These are phyloP conservation scores for Olivierus martensii DNA, from an alignment of 1,140 invertebrate genomes.

Conservation along the genomic window DNA sequence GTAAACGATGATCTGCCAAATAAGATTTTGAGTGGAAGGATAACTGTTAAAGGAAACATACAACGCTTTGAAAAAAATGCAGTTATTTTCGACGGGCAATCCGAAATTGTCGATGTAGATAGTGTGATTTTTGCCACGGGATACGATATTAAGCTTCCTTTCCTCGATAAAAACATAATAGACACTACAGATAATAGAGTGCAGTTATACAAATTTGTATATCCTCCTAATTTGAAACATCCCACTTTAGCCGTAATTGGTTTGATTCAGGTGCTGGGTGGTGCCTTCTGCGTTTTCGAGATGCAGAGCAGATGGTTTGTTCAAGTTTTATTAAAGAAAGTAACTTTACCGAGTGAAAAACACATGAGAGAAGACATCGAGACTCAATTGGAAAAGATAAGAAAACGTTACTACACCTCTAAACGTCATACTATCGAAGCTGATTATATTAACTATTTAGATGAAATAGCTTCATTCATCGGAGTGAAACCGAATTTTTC, in stretches of 20 bases:
- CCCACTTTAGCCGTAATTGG: conserved; percentile 37
- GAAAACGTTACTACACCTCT: conserved; percentile 22
- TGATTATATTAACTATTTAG: conserved; percentile 28
- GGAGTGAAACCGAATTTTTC: conserved; percentile 27
- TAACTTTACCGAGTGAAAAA: no score
- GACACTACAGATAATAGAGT: conserved; percentile 27
- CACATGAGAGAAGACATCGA: no score
- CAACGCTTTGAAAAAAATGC: conserved; percentile 24
- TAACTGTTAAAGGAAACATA: conserved; percentile 31
- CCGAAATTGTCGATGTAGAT: conserved; percentile 20
- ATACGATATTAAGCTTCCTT: conserved; percentile 31
- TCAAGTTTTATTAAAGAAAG: no score
- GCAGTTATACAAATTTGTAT: conserved; percentile 34
- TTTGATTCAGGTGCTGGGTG: conserved; percentile 35
- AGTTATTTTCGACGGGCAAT: conserved; percentile 26
- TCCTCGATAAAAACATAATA: conserved; percentile 23
- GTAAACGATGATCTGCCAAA: conserved; percentile 40
- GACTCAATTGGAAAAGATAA: no score
- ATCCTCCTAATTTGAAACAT: conserved; percentile 26
- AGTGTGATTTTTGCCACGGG: conserved; percentile 32
- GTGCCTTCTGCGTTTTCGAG: no score
- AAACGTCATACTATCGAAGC: conserved; percentile 34
- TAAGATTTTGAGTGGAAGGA: conserved; percentile 32
- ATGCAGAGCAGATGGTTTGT: conserved; percentile 34
- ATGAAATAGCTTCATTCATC: conserved; percentile 24